phyloP scores from a whole-genome alignment of 37 sponge, comb jelly and placozoan genomes.

The Oopsacas minuta region DNA sequence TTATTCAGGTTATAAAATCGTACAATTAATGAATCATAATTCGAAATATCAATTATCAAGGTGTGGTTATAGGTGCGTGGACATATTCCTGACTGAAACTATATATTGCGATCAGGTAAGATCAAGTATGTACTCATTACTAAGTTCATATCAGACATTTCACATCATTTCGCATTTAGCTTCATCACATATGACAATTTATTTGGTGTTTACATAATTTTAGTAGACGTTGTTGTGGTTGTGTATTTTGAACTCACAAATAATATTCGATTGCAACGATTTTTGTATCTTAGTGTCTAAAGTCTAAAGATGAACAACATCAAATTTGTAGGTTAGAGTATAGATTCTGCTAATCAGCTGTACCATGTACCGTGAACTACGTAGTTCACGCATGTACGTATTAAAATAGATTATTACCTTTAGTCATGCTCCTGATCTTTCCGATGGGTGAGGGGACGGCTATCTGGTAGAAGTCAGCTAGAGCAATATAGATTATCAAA shows the following conservation, averaged over 20 bases:
- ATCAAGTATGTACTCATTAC: constrained; percentile 14
- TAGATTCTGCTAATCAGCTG: too few relatives aligned
- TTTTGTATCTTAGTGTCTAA: too few relatives aligned
- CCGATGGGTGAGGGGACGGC: constrained; percentile 1
- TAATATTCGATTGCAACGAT: too few relatives aligned
- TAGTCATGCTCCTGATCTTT: constrained; percentile 3
- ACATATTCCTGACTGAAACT: too few relatives aligned
- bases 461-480: constrained; percentile 4
- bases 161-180: not conserved
- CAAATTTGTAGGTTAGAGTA: too few relatives aligned
- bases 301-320: too few relatives aligned
- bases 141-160: constrained; percentile 16
- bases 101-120: constrained; percentile 12
- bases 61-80: too few relatives aligned
- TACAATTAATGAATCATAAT: too few relatives aligned
- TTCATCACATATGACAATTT: not conserved
- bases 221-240: not conserved
- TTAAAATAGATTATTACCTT: not conserved
- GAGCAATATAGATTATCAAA: not conserved
- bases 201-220: not conserved
- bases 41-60: too few relatives aligned
- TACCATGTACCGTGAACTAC: too few relatives aligned
- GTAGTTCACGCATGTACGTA: too few relatives aligned
- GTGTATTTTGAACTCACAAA: not conserved
- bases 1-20: too few relatives aligned